These are phyloP conservation scores for Crypturellus undulatus DNA, from an alignment of 2,113 vertebrate genomes.

Conservation along the genomic window DNA sequence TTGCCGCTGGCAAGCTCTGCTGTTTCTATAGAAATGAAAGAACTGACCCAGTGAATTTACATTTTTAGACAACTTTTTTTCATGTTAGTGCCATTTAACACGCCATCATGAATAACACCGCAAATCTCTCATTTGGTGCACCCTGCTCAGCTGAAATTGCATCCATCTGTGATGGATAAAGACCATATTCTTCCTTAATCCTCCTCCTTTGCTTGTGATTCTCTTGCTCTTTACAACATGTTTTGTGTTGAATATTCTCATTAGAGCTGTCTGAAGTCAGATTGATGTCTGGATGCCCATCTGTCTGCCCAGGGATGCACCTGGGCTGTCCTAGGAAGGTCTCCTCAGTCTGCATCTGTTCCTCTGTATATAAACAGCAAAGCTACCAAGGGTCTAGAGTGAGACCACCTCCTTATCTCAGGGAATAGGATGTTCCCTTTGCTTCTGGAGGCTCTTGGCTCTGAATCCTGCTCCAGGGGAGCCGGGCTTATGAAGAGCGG, in stretches of 20 bases:
- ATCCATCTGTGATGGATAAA: neutral
- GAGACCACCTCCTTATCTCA: neutral
- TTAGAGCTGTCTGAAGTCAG: neutral
- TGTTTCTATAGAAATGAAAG: conserved; percentile 67
- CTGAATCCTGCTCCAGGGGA: neutral
- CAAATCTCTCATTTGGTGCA: neutral
- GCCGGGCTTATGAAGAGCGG: neutral
- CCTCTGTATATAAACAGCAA: neutral
- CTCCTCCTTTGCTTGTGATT: neutral
- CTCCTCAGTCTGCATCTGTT: neutral
- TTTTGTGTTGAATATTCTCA: neutral
- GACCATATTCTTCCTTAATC: neutral
- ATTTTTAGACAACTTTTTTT: conserved; percentile 10
- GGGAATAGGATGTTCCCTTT: neutral
- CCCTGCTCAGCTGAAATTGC: conserved; percentile 28
- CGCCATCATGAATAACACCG: neutral
- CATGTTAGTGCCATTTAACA: neutral
- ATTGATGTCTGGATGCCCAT: neutral
- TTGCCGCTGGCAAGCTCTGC: conserved; percentile 24
- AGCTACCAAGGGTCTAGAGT: neutral
- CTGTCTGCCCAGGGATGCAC: neutral
- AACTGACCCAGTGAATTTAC: conserved; percentile 22
- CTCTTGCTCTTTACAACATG: neutral
- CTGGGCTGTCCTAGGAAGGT: neutral
- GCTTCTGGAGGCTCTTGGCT: neutral